A percentile compares a stretch with the other conserved stretches of the same genome.
Conservation (phyloP, 2,888 invertebrate genomes). For the Rambutsinella grinnellia region DNA sequence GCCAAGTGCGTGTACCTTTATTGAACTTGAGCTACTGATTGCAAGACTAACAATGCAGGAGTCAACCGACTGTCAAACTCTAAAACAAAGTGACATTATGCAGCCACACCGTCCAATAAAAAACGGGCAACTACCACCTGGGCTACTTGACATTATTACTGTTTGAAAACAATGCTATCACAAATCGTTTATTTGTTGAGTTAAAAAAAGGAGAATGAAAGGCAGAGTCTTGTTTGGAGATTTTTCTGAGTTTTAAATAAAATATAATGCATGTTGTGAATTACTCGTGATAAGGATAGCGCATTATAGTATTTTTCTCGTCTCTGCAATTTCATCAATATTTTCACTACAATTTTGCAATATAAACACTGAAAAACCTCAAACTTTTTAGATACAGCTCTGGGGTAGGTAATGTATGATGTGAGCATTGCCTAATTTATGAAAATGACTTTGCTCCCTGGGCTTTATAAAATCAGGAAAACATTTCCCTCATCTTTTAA, state of each 20-base stretch:
- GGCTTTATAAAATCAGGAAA: constrained; percentile 11
- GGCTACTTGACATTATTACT: constrained; percentile 14
- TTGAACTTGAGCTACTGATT: too few species aligned
- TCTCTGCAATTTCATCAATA: too few species aligned
- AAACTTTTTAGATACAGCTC: too few species aligned
- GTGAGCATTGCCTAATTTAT: constrained; percentile 29
- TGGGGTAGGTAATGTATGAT: constrained; percentile 26
- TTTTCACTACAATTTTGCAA: too few species aligned
- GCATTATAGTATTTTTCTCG: too few species aligned
- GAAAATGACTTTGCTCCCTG: constrained; percentile 26
- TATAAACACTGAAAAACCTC: too few species aligned
- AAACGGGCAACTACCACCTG: constrained; percentile 12
- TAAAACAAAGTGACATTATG: constrained; percentile 15
- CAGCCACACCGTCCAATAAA: constrained; percentile 22
- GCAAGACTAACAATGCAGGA: too few species aligned
- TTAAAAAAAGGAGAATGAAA: background rate
- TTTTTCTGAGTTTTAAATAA: too few species aligned
- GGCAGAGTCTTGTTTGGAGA: background rate
- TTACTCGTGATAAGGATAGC: too few species aligned
- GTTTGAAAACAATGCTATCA: background rate
- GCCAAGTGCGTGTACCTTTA: too few species aligned
- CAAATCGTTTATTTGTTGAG: background rate
- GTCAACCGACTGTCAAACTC: constrained; percentile 17
- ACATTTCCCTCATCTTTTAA: constrained; percentile 9
- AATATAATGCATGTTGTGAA: too few species aligned